Base-by-base conservation (phyloP, 1,140 invertebrate species). In the Habropoda laboriosa region DNA sequence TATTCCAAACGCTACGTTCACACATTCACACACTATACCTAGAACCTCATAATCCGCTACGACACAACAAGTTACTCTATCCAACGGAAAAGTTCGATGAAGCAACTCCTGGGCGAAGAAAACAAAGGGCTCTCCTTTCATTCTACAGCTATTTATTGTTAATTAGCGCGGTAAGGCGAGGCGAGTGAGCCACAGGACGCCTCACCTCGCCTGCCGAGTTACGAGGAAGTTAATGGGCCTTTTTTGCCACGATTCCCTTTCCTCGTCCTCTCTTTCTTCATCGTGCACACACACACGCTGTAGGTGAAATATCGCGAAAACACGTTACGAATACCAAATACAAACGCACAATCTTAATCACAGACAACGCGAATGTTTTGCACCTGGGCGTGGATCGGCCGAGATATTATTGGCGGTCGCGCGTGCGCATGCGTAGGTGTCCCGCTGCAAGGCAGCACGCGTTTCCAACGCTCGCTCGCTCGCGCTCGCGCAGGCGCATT, bases 361-460 rank as follows among this genome's bases (percentile, higher is more conserved):
- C n/a, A n/a, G n/a, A n/a, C n/a, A n/a, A 57, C 55, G 72, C 45
- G 79, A 73, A 53, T 55, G 58, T 81, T 80, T 85, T 47, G 79
- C 86, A 86, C 73, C 79, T 87, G 81, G 85, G 80, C 67, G 85
- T 87, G 79, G 72, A 85, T 85, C 70, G 58, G 35, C 53, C 76
- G 73, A 64, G 87, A 81, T 83, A 83, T 80, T 81, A 80, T 83
- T 79, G 78, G 40, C 47, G 40, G 32, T 35, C 55, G 57, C 47
- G 71, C 71, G 80, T 55, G 67, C 18, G 45, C 67, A 51, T 49
- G 66, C 67, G 72, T 55, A 49, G 80, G 64, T 81, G 72, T 63
- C 38, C n/a, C n/a, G n/a, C n/a, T n/a, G n/a, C n/a, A n/a, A 58
- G 30, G 32, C 49, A 58, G 58, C 61, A 57, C 57, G 40, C 60